Percentiles rank a stretch among this genome's conserved stretches.
These are phyloP conservation scores for Phrixothrix hirtus DNA, from an alignment of 2,888 invertebrate genomes.

Conservation along the genomic window DNA sequence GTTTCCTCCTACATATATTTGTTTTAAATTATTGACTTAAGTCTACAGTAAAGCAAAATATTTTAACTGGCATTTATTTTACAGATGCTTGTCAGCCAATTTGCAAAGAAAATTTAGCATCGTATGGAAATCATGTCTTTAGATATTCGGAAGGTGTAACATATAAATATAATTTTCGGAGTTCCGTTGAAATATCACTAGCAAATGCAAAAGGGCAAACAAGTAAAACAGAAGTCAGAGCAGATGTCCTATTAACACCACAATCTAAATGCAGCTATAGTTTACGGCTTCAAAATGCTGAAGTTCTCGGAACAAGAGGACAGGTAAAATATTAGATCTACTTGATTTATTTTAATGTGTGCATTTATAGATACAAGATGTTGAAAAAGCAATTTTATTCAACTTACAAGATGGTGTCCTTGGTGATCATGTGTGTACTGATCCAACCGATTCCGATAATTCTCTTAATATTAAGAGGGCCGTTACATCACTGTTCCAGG, in stretches of 20 bases:
- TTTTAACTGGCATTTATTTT: too few relatives aligned
- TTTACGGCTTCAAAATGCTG: slow-evolving; percentile 66
- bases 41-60: too few relatives aligned
- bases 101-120: neutral
- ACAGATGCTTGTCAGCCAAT: neutral
- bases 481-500: slow-evolving; percentile 80
- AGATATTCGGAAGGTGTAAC: neutral
- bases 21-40: too few relatives aligned
- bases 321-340: slow-evolving; percentile 54
- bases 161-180: slow-evolving; percentile 72
- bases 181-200: slow-evolving; percentile 70
- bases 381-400: slow-evolving; percentile 75
- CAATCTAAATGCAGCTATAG: slow-evolving; percentile 72
- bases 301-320: slow-evolving; percentile 68
- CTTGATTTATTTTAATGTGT: slow-evolving; percentile 15
- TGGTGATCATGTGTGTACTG: slow-evolving; percentile 75
- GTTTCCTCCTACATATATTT: too few relatives aligned
- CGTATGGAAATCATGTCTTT: neutral
- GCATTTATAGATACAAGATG: slow-evolving; percentile 53
- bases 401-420: slow-evolving; percentile 78
- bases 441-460: slow-evolving; percentile 71
- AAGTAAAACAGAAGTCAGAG: slow-evolving; percentile 68
- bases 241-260: slow-evolving; percentile 68
- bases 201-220: slow-evolving; percentile 69
- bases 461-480: slow-evolving; percentile 90